A percentile compares a stretch with the other conserved stretches of the same genome.
Conservation (phyloP, 2,888 invertebrate species). For the Drosophila algonquin region DNA sequence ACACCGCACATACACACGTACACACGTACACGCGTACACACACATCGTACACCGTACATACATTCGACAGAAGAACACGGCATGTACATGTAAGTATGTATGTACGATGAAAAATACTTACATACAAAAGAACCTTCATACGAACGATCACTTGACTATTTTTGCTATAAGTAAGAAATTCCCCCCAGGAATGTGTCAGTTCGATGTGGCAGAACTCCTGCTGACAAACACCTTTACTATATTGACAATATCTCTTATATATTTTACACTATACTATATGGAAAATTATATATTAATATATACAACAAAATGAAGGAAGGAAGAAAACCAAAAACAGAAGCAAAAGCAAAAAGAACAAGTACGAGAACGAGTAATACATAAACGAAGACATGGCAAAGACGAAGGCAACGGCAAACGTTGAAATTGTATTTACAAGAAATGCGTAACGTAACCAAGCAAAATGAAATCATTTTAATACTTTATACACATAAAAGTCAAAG, state of each 20-base stretch:
- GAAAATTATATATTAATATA: slow-evolving; percentile 77
- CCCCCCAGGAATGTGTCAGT: slow-evolving; percentile 78
- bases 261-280: slow-evolving; percentile 83
- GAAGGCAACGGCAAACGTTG: slow-evolving; percentile 52
- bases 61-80: slow-evolving; percentile 27
- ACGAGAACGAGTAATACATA: slow-evolving; percentile 46
- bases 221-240: slow-evolving; percentile 83
- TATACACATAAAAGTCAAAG: slow-evolving; percentile 75
- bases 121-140: slow-evolving; percentile 64
- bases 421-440: slow-evolving; percentile 81
- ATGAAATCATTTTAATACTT: slow-evolving; percentile 81
- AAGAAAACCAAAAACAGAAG: slow-evolving; percentile 33
- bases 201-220: slow-evolving; percentile 64
- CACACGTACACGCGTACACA: slow-evolving; percentile 4
- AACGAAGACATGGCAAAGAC: slow-evolving; percentile 28
- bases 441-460: slow-evolving; percentile 58
- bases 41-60: slow-evolving; percentile 10
- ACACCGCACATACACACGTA: slow-evolving; percentile 17
- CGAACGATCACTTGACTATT: slow-evolving; percentile 79
- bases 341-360: slow-evolving; percentile 46
- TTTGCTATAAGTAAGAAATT: slow-evolving; percentile 80
- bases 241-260: slow-evolving; percentile 84
- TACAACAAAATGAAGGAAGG: slow-evolving; percentile 59
- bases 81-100: slow-evolving; percentile 31
- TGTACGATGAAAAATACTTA: slow-evolving; percentile 40